A percentile compares a stretch with the other conserved stretches of the same genome.
phyloP scores from a whole-genome alignment of 2,113 vertebrate species.

The Edolisoma coerulescens region DNA sequence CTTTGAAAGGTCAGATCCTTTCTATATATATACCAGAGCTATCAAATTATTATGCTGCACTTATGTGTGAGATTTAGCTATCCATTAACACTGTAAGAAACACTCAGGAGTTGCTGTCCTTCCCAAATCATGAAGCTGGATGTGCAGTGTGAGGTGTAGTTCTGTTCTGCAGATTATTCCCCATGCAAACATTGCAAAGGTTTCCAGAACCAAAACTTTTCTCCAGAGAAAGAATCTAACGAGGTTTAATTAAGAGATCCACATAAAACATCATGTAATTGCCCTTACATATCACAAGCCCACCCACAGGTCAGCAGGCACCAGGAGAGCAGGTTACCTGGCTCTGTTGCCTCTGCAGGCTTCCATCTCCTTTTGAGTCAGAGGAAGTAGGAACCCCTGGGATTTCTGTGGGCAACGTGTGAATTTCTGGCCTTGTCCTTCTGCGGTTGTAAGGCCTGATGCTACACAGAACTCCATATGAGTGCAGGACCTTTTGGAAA shows the following conservation, averaged over 20 bases:
- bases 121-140: background rate
- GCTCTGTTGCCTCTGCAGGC: background rate
- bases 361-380: background rate
- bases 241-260: background rate
- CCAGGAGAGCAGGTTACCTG: background rate
- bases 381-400: background rate
- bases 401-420: fast-evolving
- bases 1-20: background rate
- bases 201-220: background rate
- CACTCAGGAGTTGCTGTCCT: background rate
- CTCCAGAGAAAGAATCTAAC: background rate
- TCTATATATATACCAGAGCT: background rate
- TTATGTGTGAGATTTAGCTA: background rate
- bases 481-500: background rate
- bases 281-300: background rate
- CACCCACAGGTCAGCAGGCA: background rate
- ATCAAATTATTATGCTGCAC: background rate
- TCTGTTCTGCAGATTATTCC: background rate
- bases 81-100: background rate
- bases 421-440: background rate
- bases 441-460: background rate
- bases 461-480: fast-evolving
- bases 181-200: background rate
- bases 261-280: fast-evolving
- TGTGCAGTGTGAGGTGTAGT: background rate